Evolutionary conservation across 1,140 invertebrate genomes (phyloP).

Genomic region (Panagrolaimus sp.): DNA sequence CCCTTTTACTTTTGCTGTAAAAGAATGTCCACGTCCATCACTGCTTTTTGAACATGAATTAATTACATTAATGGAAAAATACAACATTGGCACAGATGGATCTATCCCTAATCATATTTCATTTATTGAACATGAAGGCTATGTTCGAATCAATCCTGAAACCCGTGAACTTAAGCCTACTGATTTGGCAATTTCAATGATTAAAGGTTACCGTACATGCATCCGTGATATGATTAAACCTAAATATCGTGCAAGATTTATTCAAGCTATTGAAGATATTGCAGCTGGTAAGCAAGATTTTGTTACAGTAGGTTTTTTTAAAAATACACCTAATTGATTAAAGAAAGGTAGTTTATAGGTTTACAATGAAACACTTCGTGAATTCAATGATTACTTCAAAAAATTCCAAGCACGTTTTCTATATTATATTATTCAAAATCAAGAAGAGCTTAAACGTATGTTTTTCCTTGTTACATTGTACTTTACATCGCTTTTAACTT

Average conservation of each 20-base stretch:
- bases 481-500: too few relatives aligned
- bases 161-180: slow-evolving; percentile 51
- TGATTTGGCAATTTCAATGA: slow-evolving; percentile 79
- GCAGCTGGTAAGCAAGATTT: too few relatives aligned
- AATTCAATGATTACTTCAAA: too few relatives aligned
- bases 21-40: slow-evolving; percentile 66
- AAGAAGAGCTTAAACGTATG: too few relatives aligned
- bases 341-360: too few relatives aligned
- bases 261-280: too few relatives aligned
- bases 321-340: too few relatives aligned
- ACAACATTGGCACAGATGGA: slow-evolving; percentile 95
- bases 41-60: slow-evolving; percentile 94
- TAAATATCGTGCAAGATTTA: slow-evolving; percentile 74
- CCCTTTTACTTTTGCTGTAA: neutral
- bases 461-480: too few relatives aligned
- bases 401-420: too few relatives aligned
- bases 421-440: too few relatives aligned
- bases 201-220: slow-evolving; percentile 87
- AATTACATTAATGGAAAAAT: slow-evolving; percentile 95
- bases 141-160: slow-evolving; percentile 64
- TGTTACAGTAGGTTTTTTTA: too few relatives aligned
- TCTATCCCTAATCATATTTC: slow-evolving; percentile 98
- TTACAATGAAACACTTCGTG: too few relatives aligned
- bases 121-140: slow-evolving; percentile 93
- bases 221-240: slow-evolving; percentile 89